A percentile compares a stretch with the other conserved stretches of the same genome.
phyloP scores from a whole-genome alignment of 92 coral and sea anemone species.

The Porites divaricata region DNA sequence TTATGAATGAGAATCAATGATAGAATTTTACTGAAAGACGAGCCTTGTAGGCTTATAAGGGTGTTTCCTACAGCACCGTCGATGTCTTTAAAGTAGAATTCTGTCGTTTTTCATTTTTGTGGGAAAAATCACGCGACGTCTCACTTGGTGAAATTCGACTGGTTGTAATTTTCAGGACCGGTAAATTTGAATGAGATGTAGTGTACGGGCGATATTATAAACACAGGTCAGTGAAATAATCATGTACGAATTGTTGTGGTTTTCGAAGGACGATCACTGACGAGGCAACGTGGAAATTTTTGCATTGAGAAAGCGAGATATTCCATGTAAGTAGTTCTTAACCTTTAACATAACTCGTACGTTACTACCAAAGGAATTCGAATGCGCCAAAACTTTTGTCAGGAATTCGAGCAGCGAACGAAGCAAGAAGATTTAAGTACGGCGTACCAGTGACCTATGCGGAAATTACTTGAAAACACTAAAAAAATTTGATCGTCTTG shows the following conservation, averaged over 20 bases:
- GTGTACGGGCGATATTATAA: neutral
- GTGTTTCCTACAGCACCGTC: neutral
- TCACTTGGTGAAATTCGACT: neutral
- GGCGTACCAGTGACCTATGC: conserved; percentile 12
- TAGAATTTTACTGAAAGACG: conserved; percentile 37
- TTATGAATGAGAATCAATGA: conserved; percentile 32
- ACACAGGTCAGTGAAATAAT: neutral
- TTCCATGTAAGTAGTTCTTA: conserved; percentile 20
- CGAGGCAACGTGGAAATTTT: neutral
- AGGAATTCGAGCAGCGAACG: neutral
- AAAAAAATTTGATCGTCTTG: neutral
- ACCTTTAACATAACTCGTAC: neutral
- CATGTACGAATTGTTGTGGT: conserved; percentile 17
- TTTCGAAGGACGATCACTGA: conserved; percentile 12
- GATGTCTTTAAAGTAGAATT: conserved; percentile 12
- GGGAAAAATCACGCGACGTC: neutral
- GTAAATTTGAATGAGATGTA: conserved; percentile 67
- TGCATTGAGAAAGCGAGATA: neutral
- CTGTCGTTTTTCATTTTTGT: conserved; percentile 39
- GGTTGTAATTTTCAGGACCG: conserved; percentile 30
- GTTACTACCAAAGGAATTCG: conserved; percentile 1
- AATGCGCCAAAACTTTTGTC: neutral
- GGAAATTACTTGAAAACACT: conserved; percentile 1
- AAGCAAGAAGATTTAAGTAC: neutral
- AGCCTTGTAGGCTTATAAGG: conserved; percentile 16